phyloP scores from a whole-genome alignment of 2,113 vertebrate genomes.

The Odontesthes bonariensis region DNA sequence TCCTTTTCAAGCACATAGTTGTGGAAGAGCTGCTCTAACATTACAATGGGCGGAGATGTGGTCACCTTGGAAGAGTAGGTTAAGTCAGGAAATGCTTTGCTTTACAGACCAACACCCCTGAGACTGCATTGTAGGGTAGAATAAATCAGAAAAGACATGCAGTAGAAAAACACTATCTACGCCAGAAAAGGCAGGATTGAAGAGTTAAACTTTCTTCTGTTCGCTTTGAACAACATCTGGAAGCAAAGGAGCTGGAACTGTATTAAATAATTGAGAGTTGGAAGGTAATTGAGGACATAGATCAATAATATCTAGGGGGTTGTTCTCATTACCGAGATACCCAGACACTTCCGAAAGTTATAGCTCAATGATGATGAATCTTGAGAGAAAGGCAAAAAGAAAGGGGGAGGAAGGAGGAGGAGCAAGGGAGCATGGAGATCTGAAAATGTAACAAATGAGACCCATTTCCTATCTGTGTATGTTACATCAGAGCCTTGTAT shows the following conservation, averaged over 20 bases:
- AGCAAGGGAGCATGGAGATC: conserved; percentile 59
- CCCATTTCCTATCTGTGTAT: conserved; percentile 62
- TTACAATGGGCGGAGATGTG: not conserved
- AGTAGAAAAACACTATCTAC: conserved; percentile 47
- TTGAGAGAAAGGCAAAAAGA: conserved; percentile 47
- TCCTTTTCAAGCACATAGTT: conserved; percentile 9
- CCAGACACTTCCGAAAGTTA: conserved; percentile 64
- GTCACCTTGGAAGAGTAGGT: conserved; percentile 26
- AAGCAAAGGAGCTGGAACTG: conserved; percentile 55
- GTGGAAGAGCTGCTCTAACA: not conserved
- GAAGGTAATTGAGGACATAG: conserved; percentile 77
- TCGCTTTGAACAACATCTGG: conserved; percentile 65
- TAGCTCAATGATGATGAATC: conserved; percentile 75
- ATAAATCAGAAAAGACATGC: conserved; percentile 59
- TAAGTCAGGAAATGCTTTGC: conserved; percentile 39
- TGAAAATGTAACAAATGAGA: conserved; percentile 74
- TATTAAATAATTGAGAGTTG: conserved; percentile 77
- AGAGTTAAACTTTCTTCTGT: conserved; percentile 46
- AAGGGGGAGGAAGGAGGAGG: conserved; percentile 24
- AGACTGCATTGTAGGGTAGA: conserved; percentile 40
- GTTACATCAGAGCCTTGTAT: conserved; percentile 65
- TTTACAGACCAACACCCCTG: conserved; percentile 44
- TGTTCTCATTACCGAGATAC: conserved; percentile 74
- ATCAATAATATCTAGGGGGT: conserved; percentile 77
- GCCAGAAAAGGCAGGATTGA: conserved; percentile 44